phyloP scores from a whole-genome alignment of 2,888 invertebrate genomes.

The Leptarthrus brevirostris region DNA sequence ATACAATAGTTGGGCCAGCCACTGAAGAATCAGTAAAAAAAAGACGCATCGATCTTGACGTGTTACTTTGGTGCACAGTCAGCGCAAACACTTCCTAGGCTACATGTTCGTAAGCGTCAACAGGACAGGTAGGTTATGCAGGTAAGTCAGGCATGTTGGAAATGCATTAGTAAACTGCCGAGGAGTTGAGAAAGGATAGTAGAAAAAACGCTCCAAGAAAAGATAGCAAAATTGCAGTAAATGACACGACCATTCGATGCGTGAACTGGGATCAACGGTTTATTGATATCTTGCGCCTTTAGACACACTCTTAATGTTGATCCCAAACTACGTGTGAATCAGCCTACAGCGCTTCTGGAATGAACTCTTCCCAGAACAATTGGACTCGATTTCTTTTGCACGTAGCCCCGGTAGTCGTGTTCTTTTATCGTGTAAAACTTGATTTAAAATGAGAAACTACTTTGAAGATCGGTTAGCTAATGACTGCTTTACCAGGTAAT shows the following conservation, averaged over 20 bases:
- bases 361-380: slow-evolving; percentile 14
- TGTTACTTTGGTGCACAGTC: slow-evolving; percentile 29
- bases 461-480: too few species aligned
- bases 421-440: not conserved
- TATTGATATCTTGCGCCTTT: slow-evolving; percentile 42
- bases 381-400: slow-evolving; percentile 5
- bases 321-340: slow-evolving; percentile 27
- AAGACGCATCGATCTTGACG: slow-evolving; percentile 28
- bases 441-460: not conserved
- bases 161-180: not conserved
- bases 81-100: slow-evolving; percentile 1
- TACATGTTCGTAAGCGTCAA: slow-evolving; percentile 20
- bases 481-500: too few species aligned
- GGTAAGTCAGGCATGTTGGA: slow-evolving; percentile 4
- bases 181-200: not conserved
- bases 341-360: not conserved
- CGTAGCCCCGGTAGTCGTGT: slow-evolving; percentile 26
- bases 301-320: slow-evolving; percentile 9
- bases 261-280: slow-evolving; percentile 47
- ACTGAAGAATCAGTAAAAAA: not conserved
- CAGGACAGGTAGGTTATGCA: slow-evolving; percentile 30
- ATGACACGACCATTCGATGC: slow-evolving; percentile 44
- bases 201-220: slow-evolving; percentile 18
- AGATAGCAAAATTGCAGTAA: slow-evolving; percentile 44
- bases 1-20: not conserved